Percentiles rank a stretch among this genome's conserved stretches.
Evolutionary conservation across 2,888 invertebrate genomes (phyloP).

Genomic region (Thymelicus lineola): DNA sequence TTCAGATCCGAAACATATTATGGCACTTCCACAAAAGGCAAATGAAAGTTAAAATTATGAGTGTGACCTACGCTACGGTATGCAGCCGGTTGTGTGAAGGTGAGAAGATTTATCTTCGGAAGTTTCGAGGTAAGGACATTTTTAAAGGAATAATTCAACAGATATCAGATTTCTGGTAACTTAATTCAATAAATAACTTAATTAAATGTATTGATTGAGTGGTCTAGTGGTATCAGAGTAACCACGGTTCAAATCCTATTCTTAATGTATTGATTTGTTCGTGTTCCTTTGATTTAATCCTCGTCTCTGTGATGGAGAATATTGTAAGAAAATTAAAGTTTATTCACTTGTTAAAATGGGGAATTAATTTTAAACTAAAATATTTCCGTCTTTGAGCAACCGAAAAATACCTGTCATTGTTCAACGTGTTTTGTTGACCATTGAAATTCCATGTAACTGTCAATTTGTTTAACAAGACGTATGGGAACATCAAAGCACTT

Average conservation of each 20-base stretch:
- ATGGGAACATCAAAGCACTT: constrained; percentile 6
- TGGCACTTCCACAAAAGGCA: constrained; percentile 20
- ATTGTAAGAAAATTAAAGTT: no score
- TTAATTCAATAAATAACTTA: constrained; percentile 5
- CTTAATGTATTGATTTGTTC: no score
- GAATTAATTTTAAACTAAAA: no score
- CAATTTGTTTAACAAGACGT: neutral
- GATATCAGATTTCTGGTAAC: neutral
- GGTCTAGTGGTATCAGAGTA: no score
- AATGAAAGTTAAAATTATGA: constrained; percentile 34
- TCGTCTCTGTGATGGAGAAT: no score
- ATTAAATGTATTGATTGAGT: neutral
- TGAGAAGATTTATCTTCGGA: constrained; percentile 25
- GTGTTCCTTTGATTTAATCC: no score
- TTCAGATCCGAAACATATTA: constrained; percentile 18
- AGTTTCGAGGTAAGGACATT: constrained; percentile 20
- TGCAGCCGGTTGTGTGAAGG: constrained; percentile 24
- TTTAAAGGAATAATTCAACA: constrained; percentile 12
- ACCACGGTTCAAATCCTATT: no score
- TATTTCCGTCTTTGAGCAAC: no score
- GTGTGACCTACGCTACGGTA: constrained; percentile 19
- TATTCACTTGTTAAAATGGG: no score
- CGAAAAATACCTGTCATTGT: no score
- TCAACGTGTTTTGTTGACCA: no score
- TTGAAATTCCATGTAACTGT: no score